Conservation (phyloP, 2,797 vertebrate genomes). For the Premnoplex brunnescens region DNA sequence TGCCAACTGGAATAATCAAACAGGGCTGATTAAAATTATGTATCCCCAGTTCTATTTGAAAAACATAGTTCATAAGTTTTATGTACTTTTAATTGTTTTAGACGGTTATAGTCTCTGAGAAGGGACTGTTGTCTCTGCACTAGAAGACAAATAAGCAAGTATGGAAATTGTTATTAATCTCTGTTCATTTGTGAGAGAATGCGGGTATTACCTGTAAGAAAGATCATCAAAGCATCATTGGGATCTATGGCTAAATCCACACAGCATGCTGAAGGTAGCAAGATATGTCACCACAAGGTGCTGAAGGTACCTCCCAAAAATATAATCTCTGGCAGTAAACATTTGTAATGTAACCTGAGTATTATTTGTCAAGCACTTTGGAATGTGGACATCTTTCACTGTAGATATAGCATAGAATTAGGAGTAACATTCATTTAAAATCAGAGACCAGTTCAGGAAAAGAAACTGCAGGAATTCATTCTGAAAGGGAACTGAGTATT, state of each 20-base stretch:
- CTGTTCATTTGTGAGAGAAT: not conserved
- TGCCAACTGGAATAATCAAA: slow-evolving; percentile 44
- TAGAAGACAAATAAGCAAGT: not conserved
- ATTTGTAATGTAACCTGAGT: not conserved
- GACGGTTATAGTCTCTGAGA: not conserved
- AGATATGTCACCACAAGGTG: not conserved
- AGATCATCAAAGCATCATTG: not conserved
- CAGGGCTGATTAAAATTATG: slow-evolving; percentile 6
- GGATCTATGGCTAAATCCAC: not conserved
- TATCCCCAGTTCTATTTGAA: not conserved
- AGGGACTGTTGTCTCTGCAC: not conserved
- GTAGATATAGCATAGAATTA: not conserved
- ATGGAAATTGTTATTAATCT: not conserved
- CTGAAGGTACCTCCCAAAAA: not conserved
- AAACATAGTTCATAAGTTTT: not conserved
- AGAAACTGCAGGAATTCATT: not conserved
- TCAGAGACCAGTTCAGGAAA: not conserved
- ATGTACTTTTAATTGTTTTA: not conserved
- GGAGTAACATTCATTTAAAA: not conserved
- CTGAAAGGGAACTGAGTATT: not conserved
- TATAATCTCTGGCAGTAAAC: not conserved
- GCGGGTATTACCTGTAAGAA: not conserved
- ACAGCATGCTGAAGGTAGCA: not conserved
- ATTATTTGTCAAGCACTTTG: not conserved
- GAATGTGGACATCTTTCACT: not conserved